A percentile compares a stretch with the other conserved stretches of the same genome.
Conservation (phyloP, 1,140 invertebrate species). For the Euschistus heros region DNA sequence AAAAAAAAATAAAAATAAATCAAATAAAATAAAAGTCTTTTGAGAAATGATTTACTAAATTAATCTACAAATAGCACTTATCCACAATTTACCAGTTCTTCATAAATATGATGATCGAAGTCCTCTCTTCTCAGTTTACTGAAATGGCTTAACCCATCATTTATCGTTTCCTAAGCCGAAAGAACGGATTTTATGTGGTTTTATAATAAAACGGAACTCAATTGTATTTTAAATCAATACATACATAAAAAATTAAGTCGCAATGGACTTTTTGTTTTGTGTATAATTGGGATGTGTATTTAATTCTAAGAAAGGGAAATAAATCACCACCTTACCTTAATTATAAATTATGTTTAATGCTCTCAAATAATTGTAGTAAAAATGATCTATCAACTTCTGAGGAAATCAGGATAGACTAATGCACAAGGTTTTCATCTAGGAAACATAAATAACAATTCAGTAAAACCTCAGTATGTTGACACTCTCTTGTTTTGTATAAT, state of each 20-base stretch:
- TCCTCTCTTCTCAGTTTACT: slow-evolving; percentile 13
- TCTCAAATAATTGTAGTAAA: slow-evolving; percentile 12
- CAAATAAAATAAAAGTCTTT: background rate
- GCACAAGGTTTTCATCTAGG: slow-evolving; percentile 15
- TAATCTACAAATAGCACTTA: slow-evolving; percentile 9
- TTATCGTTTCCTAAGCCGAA: slow-evolving; percentile 16
- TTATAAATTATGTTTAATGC: slow-evolving; percentile 8
- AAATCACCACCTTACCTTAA: slow-evolving; percentile 14
- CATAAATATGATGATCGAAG: slow-evolving; percentile 2
- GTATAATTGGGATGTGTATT: background rate
- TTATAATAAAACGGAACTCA: slow-evolving; percentile 2
- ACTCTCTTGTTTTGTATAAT: background rate
- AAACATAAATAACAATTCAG: slow-evolving; percentile 14
- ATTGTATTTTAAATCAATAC: background rate
- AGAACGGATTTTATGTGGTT: slow-evolving; percentile 17
- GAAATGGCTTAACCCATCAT: slow-evolving; percentile 15
- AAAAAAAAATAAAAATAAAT: background rate
- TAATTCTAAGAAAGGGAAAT: slow-evolving; percentile 15
- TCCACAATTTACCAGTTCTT: slow-evolving; percentile 13
- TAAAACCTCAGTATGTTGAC: background rate
- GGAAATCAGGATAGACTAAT: background rate
- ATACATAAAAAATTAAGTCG: background rate
- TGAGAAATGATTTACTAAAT: background rate
- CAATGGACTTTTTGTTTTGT: slow-evolving; percentile 7
- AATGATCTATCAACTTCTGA: slow-evolving; percentile 9